phyloP scores from a whole-genome alignment of 1,140 invertebrate genomes.

The Lordiphosa collinella region DNA sequence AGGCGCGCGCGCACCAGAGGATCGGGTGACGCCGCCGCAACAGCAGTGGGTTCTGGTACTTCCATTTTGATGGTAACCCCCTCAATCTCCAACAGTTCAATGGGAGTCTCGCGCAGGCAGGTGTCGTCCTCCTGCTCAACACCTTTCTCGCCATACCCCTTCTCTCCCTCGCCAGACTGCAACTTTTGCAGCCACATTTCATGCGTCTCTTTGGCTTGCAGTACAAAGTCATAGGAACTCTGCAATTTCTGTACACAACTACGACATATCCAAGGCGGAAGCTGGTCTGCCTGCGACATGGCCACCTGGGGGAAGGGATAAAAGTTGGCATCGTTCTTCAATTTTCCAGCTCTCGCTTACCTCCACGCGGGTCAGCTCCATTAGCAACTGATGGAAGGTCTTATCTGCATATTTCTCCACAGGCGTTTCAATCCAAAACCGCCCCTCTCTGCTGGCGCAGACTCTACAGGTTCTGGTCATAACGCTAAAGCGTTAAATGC shows the following conservation, averaged over 20 bases:
- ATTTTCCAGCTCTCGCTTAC: slow-evolving; percentile 13
- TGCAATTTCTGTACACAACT: slow-evolving; percentile 42
- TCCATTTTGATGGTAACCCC: slow-evolving; percentile 55
- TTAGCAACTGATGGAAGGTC: slow-evolving; percentile 46
- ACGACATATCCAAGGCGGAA: slow-evolving; percentile 50
- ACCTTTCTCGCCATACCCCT: slow-evolving; percentile 1
- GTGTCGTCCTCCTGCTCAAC: slow-evolving; percentile 18
- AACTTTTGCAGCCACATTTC: slow-evolving; percentile 37
- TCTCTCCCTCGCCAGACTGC: background rate
- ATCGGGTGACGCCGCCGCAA: slow-evolving; percentile 7
- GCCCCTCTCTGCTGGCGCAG: slow-evolving; percentile 41
- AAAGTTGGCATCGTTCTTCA: background rate
- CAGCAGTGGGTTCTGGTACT: slow-evolving; percentile 13
- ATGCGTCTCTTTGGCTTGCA: slow-evolving; percentile 40
- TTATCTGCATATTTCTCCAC: slow-evolving; percentile 49
- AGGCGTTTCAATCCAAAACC: slow-evolving; percentile 57
- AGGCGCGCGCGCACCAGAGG: slow-evolving; percentile 38
- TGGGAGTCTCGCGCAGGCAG: slow-evolving; percentile 50
- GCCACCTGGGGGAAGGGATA: slow-evolving; percentile 24
- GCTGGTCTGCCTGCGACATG: slow-evolving; percentile 22
- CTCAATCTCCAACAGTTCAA: slow-evolving; percentile 53
- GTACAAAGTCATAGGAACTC: slow-evolving; percentile 48
- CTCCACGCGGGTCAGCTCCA: slow-evolving; percentile 45
- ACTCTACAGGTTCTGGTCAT: slow-evolving; percentile 55
- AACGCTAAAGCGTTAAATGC: background rate